These are phyloP conservation scores for Penelope pileata DNA, from an alignment of 2,113 vertebrate genomes.

Conservation along the genomic window DNA sequence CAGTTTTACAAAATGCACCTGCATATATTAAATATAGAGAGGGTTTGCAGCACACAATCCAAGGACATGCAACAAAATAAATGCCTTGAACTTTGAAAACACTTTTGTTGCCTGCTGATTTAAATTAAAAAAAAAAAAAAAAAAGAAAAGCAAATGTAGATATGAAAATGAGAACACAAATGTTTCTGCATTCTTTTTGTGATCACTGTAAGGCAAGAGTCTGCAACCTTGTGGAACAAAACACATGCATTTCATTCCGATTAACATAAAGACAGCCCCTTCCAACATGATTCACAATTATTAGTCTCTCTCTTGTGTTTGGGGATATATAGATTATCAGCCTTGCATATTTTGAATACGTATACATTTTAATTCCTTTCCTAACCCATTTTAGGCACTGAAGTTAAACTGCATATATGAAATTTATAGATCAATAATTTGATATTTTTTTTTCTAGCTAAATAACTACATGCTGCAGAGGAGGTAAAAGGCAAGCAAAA, in stretches of 20 bases:
- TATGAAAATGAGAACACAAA: conserved; percentile 25
- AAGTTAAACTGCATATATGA: background rate
- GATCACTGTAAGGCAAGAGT: conserved; percentile 30
- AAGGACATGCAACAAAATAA: background rate
- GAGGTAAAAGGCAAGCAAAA: conserved; percentile 54
- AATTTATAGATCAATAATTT: conserved; percentile 26
- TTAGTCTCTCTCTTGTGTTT: conserved; percentile 61
- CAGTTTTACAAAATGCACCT: conserved; percentile 47
- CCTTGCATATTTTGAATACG: conserved; percentile 35
- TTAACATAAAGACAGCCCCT: conserved; percentile 56
- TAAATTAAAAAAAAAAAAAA: background rate
- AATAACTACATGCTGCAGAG: background rate
- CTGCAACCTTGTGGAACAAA: conserved; percentile 52
- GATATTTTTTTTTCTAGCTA: background rate
- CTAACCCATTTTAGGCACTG: conserved; percentile 8
- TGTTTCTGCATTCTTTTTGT: conserved; percentile 3
- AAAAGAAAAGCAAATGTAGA: conserved; percentile 13
- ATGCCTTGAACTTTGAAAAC: conserved; percentile 38
- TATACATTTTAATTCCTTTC: conserved; percentile 53
- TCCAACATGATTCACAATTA: conserved; percentile 63
- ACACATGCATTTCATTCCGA: conserved; percentile 3
- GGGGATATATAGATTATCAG: conserved; percentile 63
- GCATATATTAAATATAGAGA: conserved; percentile 47
- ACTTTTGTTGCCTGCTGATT: background rate
- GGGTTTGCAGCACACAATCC: conserved; percentile 1